These are phyloP conservation scores for Adelges cooleyi DNA, from an alignment of 1,140 invertebrate genomes.

Conservation along the genomic window DNA sequence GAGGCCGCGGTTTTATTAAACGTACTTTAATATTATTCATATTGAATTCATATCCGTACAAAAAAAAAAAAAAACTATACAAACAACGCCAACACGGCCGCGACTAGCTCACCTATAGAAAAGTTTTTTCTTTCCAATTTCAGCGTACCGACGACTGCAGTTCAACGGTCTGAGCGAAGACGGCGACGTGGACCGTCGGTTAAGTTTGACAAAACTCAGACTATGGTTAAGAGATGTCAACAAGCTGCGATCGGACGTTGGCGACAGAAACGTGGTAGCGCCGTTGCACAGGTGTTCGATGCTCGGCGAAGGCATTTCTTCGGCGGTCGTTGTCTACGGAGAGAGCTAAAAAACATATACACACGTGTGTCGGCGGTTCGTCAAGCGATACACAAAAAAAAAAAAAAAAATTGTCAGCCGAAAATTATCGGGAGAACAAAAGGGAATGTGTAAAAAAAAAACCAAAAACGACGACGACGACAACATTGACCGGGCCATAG, in stretches of 20 bases:
- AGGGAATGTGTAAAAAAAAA: not conserved
- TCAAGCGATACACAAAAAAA: not conserved
- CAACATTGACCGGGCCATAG: not conserved
- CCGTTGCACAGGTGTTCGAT: slow-evolving; percentile 26
- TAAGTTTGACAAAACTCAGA: slow-evolving; percentile 18
- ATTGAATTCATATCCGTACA: not conserved
- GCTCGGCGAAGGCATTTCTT: slow-evolving; percentile 20
- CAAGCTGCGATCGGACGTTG: slow-evolving; percentile 11
- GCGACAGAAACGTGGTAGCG: slow-evolving; percentile 19
- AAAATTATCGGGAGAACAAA: too few relatives aligned
- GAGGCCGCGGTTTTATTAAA: too few relatives aligned
- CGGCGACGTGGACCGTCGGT: slow-evolving; percentile 13
- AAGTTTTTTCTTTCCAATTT: slow-evolving; percentile 9
- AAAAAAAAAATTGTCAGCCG: too few relatives aligned
- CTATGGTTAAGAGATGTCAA: slow-evolving; percentile 7
- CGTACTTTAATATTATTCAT: too few relatives aligned
- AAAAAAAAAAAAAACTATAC: not conserved
- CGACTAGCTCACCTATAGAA: slow-evolving; percentile 14
- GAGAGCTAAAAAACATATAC: slow-evolving; percentile 2
- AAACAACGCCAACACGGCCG: not conserved
- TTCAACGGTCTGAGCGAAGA: slow-evolving; percentile 16
- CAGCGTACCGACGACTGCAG: slow-evolving; percentile 16
- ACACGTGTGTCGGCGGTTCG: too few relatives aligned
- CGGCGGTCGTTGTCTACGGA: not conserved
- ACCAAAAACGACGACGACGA: not conserved